Evolutionary conservation across 2,113 vertebrate species (phyloP).

Genomic region (Myiopsitta monachus): DNA sequence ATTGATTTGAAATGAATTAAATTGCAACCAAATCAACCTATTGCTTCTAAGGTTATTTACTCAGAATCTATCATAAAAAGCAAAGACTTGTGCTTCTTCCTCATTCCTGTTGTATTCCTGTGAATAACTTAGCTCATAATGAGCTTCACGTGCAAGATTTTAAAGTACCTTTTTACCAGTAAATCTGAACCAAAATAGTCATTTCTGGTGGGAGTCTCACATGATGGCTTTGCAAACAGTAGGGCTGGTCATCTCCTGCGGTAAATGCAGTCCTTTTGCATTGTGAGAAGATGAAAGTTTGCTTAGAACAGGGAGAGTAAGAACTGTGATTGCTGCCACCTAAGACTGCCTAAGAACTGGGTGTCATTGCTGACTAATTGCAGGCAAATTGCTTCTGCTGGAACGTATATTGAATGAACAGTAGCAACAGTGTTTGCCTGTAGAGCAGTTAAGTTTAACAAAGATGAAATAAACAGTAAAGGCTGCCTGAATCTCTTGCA

Average conservation of each 20-base stretch:
- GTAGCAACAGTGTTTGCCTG: neutral
- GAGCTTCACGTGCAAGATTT: neutral
- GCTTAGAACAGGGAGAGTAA: neutral
- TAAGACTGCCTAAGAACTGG: neutral
- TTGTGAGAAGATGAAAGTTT: neutral
- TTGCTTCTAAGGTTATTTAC: neutral
- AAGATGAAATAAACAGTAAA: neutral
- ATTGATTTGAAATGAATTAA: neutral
- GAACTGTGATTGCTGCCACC: neutral
- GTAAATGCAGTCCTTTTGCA: neutral
- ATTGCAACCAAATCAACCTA: neutral
- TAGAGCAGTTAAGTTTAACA: neutral
- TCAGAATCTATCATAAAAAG: neutral
- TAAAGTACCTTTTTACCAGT: neutral
- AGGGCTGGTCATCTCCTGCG: neutral
- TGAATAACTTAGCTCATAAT: neutral
- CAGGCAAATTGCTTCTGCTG: constrained; percentile 19
- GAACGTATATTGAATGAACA: neutral
- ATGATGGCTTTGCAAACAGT: neutral
- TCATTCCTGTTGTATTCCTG: neutral
- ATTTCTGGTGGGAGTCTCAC: neutral
- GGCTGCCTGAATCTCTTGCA: neutral
- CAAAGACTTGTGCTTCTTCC: neutral
- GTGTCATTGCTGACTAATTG: constrained; percentile 11
- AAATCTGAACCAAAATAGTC: neutral